Conservation (phyloP, 1,140 invertebrate species). For the Alviniconcha marisindica region DNA sequence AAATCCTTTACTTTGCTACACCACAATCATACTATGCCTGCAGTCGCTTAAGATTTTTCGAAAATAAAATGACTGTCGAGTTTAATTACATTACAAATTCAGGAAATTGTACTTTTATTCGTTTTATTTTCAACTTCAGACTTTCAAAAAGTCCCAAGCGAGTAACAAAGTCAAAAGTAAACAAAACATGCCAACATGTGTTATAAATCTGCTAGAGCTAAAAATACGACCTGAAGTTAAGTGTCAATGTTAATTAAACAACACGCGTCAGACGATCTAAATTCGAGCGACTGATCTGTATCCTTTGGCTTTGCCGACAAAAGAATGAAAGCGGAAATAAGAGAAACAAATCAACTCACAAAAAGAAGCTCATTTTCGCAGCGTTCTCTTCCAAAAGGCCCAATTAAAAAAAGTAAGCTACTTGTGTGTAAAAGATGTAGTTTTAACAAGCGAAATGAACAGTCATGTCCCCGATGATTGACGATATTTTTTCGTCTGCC, state of each 20-base stretch:
- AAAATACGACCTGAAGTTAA: no score
- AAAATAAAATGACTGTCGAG: no score
- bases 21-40: no score
- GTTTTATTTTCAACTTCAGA: no score
- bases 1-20: no score
- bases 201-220: neutral
- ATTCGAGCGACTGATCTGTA: no score
- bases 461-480: constrained; percentile 20
- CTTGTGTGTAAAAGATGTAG: neutral
- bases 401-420: neutral
- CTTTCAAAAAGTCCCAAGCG: no score
- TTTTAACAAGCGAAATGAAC: neutral
- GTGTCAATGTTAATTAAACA: neutral
- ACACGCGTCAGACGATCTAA: no score
- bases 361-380: constrained; percentile 71
- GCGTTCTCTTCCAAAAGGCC: neutral
- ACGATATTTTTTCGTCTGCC: neutral
- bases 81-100: no score
- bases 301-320: neutral
- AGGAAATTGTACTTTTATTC: no score
- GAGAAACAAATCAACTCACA: constrained; percentile 59
- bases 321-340: constrained; percentile 29
- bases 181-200: neutral
- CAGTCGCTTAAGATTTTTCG: no score
- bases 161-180: no score